Conservation (phyloP, 2,888 invertebrate species). For the Ormyrus labotus region DNA sequence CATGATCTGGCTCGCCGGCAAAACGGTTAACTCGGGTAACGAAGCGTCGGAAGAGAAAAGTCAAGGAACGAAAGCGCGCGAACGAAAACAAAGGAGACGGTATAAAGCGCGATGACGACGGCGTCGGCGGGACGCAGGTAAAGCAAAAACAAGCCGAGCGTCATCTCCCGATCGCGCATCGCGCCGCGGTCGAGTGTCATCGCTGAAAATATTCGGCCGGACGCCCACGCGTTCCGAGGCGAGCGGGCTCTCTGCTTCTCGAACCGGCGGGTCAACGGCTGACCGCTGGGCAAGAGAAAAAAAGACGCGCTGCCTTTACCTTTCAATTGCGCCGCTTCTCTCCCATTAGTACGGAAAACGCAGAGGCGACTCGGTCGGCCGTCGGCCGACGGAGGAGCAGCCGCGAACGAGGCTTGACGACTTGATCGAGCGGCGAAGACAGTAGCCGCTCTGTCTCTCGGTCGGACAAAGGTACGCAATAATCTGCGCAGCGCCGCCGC, state of each 20-base stretch:
- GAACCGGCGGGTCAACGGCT: background rate
- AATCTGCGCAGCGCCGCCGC: background rate
- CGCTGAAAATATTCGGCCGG: constrained; percentile 67
- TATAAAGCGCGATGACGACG: too few relatives aligned
- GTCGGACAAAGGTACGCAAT: constrained; percentile 15
- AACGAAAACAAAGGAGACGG: too few relatives aligned
- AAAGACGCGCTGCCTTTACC: background rate
- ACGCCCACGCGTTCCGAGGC: constrained; percentile 59
- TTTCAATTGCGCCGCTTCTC: constrained; percentile 2
- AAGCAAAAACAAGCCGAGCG: constrained; percentile 24
- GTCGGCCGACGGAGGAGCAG: too few relatives aligned
- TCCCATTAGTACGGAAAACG: too few relatives aligned
- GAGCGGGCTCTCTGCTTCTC: background rate
- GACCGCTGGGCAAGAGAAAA: background rate
- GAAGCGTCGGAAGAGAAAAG: background rate
- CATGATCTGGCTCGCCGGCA: too few relatives aligned
- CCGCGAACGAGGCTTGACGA: background rate
- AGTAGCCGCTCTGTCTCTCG: background rate
- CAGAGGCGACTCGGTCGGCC: too few relatives aligned
- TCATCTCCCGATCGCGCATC: constrained; percentile 46
- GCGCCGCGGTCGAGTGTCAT: constrained; percentile 61
- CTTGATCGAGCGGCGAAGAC: too few relatives aligned
- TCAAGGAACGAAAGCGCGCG: too few relatives aligned
- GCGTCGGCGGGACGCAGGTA: constrained; percentile 1
- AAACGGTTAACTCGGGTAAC: background rate